phyloP scores from a whole-genome alignment of 2,113 vertebrate species.

The Campylomormyrus tamandua region DNA sequence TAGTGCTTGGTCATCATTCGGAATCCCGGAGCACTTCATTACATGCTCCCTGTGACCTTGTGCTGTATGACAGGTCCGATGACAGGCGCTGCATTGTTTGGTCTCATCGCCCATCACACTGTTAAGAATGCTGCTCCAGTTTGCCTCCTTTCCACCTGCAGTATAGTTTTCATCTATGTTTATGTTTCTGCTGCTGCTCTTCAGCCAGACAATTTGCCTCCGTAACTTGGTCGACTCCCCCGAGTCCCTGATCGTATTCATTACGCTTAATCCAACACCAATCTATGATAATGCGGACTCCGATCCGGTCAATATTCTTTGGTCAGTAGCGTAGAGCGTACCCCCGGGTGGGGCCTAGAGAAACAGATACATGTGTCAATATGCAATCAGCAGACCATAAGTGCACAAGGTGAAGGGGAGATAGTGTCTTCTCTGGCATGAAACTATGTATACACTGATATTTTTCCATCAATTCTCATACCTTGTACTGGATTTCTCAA shows the following conservation, averaged over 20 bases:
- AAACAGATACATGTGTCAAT: conserved; percentile 1
- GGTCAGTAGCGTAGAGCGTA: background rate
- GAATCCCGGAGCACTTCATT: background rate
- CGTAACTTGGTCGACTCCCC: background rate
- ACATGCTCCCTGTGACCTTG: background rate
- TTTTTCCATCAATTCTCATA: background rate
- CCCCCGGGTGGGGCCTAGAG: background rate
- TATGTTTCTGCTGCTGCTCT: background rate
- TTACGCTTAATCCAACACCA: conserved; percentile 10
- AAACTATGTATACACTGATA: background rate
- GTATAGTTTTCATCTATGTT: background rate
- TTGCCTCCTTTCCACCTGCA: too few relatives aligned
- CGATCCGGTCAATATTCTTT: background rate
- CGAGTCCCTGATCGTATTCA: background rate
- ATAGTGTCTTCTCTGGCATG: background rate
- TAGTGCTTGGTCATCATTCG: background rate
- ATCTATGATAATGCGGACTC: background rate
- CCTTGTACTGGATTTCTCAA: background rate
- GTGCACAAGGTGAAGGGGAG: background rate
- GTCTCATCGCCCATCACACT: background rate
- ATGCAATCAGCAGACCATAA: background rate
- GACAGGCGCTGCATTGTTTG: background rate
- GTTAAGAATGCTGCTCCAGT: background rate
- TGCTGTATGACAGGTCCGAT: background rate
- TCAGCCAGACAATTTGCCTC: background rate